Conservation (phyloP, 2,113 vertebrate genomes). For the Oryzias curvinotus region DNA sequence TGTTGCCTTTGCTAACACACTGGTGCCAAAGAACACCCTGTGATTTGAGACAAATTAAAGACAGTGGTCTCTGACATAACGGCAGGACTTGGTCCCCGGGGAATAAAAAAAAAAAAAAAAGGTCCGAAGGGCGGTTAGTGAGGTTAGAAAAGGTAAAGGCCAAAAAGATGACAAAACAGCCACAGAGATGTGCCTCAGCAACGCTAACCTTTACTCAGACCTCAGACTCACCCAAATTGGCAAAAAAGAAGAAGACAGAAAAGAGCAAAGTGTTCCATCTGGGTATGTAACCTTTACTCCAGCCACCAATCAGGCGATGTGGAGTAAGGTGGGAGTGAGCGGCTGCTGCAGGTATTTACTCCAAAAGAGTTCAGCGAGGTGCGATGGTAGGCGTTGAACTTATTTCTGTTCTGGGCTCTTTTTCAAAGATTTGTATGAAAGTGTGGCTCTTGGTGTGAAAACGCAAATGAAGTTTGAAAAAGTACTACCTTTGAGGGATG, state of each 20-base stretch:
- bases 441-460: constrained; percentile 1
- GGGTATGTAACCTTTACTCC: constrained; percentile 63
- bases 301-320: constrained; percentile 42
- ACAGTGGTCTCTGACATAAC: too few species aligned
- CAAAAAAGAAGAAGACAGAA: constrained; percentile 49
- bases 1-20: too few species aligned
- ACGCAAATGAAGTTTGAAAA: constrained; percentile 4
- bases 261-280: constrained; percentile 64
- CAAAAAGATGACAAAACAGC: constrained; percentile 36
- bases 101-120: not conserved
- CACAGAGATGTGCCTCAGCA: constrained; percentile 34
- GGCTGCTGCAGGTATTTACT: constrained; percentile 32
- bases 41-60: too few species aligned
- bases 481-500: constrained; percentile 7
- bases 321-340: constrained; percentile 11
- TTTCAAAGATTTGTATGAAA: not conserved
- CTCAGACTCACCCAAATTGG: constrained; percentile 54
- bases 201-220: constrained; percentile 64
- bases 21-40: too few species aligned
- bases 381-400: not conserved
- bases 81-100: not conserved
- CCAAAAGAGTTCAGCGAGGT: not conserved
- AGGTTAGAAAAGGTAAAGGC: constrained; percentile 46
- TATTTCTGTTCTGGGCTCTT: not conserved
- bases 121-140: constrained; percentile 11